These are phyloP conservation scores for Sisyra nigra DNA, from an alignment of 2,888 invertebrate species.

Conservation along the genomic window DNA sequence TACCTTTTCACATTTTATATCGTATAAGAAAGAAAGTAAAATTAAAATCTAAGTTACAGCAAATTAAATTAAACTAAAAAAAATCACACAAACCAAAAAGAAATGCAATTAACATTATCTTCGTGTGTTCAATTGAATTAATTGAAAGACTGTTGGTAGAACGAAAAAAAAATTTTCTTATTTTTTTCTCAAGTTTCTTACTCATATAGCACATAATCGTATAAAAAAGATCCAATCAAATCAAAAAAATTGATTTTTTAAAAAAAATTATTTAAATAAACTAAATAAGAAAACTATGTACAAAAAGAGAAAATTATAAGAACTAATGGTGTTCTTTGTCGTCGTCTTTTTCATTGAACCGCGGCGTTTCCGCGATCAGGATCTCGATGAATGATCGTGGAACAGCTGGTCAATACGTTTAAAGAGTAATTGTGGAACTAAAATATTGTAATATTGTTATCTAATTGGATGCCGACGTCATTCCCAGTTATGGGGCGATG, in stretches of 20 bases:
- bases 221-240: not conserved
- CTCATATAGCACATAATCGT: not conserved
- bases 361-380: too few species aligned
- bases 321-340: too few species aligned
- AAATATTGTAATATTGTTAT: slow-evolving; percentile 19
- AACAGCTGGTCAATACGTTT: too few species aligned
- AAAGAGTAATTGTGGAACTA: not conserved
- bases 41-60: not conserved
- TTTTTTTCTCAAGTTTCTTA: slow-evolving; percentile 1
- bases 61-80: not conserved
- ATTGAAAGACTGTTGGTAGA: too few species aligned
- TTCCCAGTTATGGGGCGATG: slow-evolving; percentile 97
- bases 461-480: slow-evolving; percentile 40
- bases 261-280: not conserved
- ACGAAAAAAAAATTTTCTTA: too few species aligned
- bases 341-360: too few species aligned
- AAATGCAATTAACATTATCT: not conserved
- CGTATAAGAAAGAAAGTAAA: not conserved
- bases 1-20: not conserved
- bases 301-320: not conserved
- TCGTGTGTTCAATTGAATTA: slow-evolving; percentile 1
- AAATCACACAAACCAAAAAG: not conserved
- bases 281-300: not conserved
- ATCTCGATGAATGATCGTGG: too few species aligned
- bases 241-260: not conserved